Evolutionary conservation across 2,888 invertebrate species (phyloP).

Genomic region (Ectemnius cavifrons): DNA sequence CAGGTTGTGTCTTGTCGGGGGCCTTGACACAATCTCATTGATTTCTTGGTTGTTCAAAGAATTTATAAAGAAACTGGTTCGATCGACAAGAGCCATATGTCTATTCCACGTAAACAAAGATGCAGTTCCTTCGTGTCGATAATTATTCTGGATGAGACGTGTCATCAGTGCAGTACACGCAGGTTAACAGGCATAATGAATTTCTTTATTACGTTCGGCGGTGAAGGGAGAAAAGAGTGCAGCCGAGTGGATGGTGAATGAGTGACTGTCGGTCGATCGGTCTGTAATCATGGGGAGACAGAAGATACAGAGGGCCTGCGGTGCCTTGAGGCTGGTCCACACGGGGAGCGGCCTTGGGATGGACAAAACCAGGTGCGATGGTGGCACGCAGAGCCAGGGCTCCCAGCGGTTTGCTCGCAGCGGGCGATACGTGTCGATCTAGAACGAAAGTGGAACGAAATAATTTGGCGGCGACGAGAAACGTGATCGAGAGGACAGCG

Average conservation of each 20-base stretch:
- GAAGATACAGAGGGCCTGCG: background rate
- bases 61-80: background rate
- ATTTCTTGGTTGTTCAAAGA: background rate
- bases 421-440: slow-evolving; percentile 20
- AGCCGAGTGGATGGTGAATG: no score
- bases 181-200: no score
- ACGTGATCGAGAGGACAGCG: slow-evolving; percentile 33
- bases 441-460: slow-evolving; percentile 65
- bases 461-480: slow-evolving; percentile 58
- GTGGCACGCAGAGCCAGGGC: slow-evolving; percentile 11
- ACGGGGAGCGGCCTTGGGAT: slow-evolving; percentile 17
- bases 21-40: slow-evolving; percentile 44
- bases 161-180: no score
- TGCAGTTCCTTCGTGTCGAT: no score
- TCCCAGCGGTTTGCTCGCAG: slow-evolving; percentile 1
- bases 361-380: slow-evolving; percentile 34
- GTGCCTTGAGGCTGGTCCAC: background rate
- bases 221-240: no score
- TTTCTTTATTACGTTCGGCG: no score
- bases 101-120: no score
- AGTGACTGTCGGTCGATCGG: no score
- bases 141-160: no score
- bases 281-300: slow-evolving; percentile 4
- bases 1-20: background rate
- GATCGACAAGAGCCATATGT: no score